Base-by-base conservation (phyloP, 2,797 vertebrate genomes). In the Enoplosus armatus region DNA sequence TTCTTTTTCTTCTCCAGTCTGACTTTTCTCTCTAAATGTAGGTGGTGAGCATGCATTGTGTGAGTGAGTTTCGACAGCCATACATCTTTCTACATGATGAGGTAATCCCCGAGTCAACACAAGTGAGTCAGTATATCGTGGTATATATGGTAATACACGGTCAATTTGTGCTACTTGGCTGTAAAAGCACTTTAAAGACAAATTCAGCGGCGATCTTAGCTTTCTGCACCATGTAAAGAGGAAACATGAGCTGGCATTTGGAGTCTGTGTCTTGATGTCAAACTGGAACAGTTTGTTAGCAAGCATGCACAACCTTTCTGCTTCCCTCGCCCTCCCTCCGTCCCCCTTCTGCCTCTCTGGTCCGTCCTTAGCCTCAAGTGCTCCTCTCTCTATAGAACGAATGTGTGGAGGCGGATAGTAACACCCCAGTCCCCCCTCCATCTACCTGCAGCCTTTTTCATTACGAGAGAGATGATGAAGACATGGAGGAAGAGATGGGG, bases 391-490 rank as follows among this genome's bases (percentile, higher is more conserved):
- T 1, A 1, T 22, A 37, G 8, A 71, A 35, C 1, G 20, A 55
- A 15, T 9, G 60, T 8, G 51, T 10, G 56, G 47, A 64, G 66
- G 62, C 75, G 47, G 65, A 47, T 12, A 66, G 63, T 22, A 33
- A 77, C 63, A 64, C 45, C 72, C 58, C 37, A 26, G n/a, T 1
- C 31, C 60, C 41, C 48, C 41, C 58, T 70, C 47, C 31, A 11
- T 55, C 50, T 43, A 85, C 71, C 58, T 79, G 66, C 50, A 26
- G 41, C 37, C 29, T 56, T 70, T 78, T 80, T 84, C 55, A 81
- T 78, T 75, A 77, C 43, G 33, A 39, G 18, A 33, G 47, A 60
- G 39, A 64, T 47, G 60, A 80, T 64, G 50, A 74, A 50, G 61
- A 60, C 37, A 59, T 26, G 54, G 45, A 22, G 45, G 56, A 68